Base-by-base conservation (phyloP, 2,888 invertebrate genomes). In the Lamellibrachia columna region DNA sequence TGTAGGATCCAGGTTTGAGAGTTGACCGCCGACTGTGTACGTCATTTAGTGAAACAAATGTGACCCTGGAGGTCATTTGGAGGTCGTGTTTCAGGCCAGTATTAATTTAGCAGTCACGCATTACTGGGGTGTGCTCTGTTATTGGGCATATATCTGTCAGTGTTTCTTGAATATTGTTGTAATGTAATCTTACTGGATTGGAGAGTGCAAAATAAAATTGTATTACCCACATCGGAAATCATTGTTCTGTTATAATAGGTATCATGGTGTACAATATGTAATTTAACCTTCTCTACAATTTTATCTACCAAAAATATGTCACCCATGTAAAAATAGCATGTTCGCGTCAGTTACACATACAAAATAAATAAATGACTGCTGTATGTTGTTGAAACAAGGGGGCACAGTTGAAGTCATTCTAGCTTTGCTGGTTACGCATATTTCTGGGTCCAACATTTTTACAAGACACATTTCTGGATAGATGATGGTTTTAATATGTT, bases 161-260 rank as follows among this genome's bases (percentile, higher is more conserved):
- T 75, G 75, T 75, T 75, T 75, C 22, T 75, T 22, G 22, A 75
- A 75, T 22, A 22, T 75, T n/a, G 75, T 75, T 75, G 75, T 75
- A 75, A 75, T 75, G 75, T 75, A 15, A 75, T 75, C n/a, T 75
- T 75, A 75, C 75, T 75, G 75, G 75, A 75, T 15, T 75, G 15
- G n/a, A 11, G 22, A 75, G 75, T 75, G 75, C 75, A 75, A 75
- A 75, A 75, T 75, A 75, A 75, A 75, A n/a, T 75, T 75, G 75
- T 75, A 75, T 75, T 75, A 75, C 3, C 75, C 75, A 75, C 75
- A 75, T 22, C n/a, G 75, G 75, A 75, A 22, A 75, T 75, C 6
- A 7, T 75, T 75, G 15, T 75, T 55, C 55, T 55, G 55, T 55
- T 55, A n/a, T 75, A 75, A 22, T 75, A n/a, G n/a, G 75, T 75